phyloP scores from a whole-genome alignment of 2,888 invertebrate species.

The Aplocera efformata region DNA sequence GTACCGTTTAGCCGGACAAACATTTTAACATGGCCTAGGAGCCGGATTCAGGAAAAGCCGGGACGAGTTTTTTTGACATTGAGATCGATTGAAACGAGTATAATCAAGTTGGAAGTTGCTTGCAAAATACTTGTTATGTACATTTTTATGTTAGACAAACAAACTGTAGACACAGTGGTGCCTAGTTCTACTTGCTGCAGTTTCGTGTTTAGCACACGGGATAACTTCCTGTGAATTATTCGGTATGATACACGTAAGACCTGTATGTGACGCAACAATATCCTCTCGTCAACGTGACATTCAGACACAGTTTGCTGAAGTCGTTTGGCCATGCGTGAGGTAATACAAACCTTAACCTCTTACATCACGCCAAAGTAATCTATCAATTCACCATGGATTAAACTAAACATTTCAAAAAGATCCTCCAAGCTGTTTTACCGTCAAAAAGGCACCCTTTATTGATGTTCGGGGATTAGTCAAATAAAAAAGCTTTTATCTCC shows the following conservation, averaged over 20 bases:
- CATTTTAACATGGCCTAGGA: conserved; percentile 8
- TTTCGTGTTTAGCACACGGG: too few species aligned
- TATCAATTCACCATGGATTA: conserved; percentile 17
- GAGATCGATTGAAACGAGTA: too few species aligned
- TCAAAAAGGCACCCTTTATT: conserved; percentile 21
- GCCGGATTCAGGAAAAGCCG: not conserved
- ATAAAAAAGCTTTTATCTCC: conserved; percentile 54
- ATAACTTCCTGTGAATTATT: too few species aligned
- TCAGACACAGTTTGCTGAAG: not conserved
- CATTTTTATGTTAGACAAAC: too few species aligned
- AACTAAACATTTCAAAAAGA: conserved; percentile 15
- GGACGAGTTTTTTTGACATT: not conserved
- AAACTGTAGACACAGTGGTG: too few species aligned
- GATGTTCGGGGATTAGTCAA: conserved; percentile 36
- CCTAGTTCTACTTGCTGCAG: too few species aligned
- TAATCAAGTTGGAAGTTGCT: too few species aligned
- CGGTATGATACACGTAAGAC: too few species aligned
- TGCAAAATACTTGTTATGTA: too few species aligned
- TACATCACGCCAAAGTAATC: conserved; percentile 21
- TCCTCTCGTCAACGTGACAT: not conserved
- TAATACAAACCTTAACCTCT: conserved; percentile 16
- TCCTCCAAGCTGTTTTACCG: conserved; percentile 13
- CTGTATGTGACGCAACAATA: too few species aligned
- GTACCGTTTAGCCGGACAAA: conserved; percentile 24
- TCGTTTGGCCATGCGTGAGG: conserved; percentile 1